Base-by-base conservation (phyloP, 2,888 invertebrate genomes). In the Leptarthrus brevirostris region DNA sequence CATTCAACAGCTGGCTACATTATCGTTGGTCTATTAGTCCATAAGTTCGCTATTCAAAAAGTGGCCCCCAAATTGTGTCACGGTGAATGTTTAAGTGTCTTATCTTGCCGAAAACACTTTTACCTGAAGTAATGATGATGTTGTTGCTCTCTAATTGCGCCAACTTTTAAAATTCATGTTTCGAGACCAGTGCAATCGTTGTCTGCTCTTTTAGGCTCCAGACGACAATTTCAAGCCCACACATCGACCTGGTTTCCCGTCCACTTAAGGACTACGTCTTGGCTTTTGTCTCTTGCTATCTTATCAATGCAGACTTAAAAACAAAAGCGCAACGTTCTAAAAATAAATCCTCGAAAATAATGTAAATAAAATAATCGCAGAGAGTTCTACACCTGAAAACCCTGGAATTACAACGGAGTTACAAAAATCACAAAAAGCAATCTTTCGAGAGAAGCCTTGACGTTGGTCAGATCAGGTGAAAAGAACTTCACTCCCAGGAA, bases 101-200 rank as follows among this genome's bases (percentile, higher is more conserved):
- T 58, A 58, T 58, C 36, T 30, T 3, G 34, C 40, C 8, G n/a
- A 58, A 34, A 58, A 58, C 8, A n/a, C 18, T 58, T 20, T 36
- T 34, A 40, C 8, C 1, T 58, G 22, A 40, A 58, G 10, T 58
- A 36, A 36, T 30, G 36, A 36, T 12, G 34, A 34, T 16, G 36
- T 20, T 18, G 58, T 20, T 18, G 58, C 56, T 16, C 18, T 36
- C 30, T 30, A 58, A 58, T 36, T 58, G 58, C 18, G 58, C 8
- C 34, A 58, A 3, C 16, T 12, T 58, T 58, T 18, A 18, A 20
- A 58, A 58, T 58, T 36, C 10, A 58, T 18, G 30, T 58, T 20
- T 4, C 36, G 34, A 16, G 58, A 30, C 12, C 5, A 6, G 22
- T 12, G 18, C 20, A 4, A 6, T 22, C 20, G 3, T 56, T 58